Evolutionary conservation across 2,797 vertebrate genomes (phyloP).

Genomic region (Erpetoichthys calabaricus): DNA sequence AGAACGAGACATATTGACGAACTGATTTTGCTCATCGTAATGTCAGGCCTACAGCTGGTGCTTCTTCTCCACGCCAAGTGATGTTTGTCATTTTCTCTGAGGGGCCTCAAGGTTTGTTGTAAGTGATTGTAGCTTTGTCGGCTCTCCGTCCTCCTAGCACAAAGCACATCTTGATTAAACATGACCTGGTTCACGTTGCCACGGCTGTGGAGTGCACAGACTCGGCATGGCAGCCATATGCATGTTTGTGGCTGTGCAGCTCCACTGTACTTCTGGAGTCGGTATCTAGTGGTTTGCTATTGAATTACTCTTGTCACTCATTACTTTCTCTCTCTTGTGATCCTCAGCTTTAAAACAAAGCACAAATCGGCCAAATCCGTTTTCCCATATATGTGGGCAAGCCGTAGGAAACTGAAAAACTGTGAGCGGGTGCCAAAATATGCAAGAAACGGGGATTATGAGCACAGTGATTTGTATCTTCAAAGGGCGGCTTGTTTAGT

Average conservation of each 20-base stretch:
- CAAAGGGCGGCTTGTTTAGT: slow-evolving; percentile 22
- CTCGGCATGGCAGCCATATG: slow-evolving; percentile 26
- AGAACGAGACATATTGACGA: too few relatives aligned
- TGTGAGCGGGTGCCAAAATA: slow-evolving; percentile 12
- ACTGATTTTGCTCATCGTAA: too few relatives aligned
- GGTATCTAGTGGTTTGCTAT: slow-evolving; percentile 19
- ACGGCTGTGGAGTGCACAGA: slow-evolving; percentile 26
- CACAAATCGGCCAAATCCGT: slow-evolving; percentile 7
- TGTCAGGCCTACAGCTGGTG: slow-evolving; percentile 31
- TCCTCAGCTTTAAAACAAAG: slow-evolving; percentile 13
- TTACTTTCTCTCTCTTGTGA: slow-evolving; percentile 7
- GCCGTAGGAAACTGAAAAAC: slow-evolving; percentile 12
- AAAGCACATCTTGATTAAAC: slow-evolving; percentile 37
- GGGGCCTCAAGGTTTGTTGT: slow-evolving; percentile 15
- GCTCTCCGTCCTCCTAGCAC: slow-evolving; percentile 26
- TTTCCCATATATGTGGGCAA: slow-evolving; percentile 16
- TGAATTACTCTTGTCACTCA: slow-evolving; percentile 23
- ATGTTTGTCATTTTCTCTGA: slow-evolving; percentile 9
- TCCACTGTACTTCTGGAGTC: slow-evolving; percentile 8
- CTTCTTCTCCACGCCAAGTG: slow-evolving; percentile 17
- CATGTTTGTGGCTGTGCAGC: slow-evolving; percentile 29
- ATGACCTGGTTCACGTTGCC: slow-evolving; percentile 22
- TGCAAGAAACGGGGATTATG: slow-evolving; percentile 18
- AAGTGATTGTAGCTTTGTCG: slow-evolving; percentile 1
- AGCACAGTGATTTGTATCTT: slow-evolving; percentile 19